Percentiles rank a stretch among this genome's conserved stretches.
phyloP scores from a whole-genome alignment of 2,113 vertebrate genomes.

The Crotalus helleri region DNA sequence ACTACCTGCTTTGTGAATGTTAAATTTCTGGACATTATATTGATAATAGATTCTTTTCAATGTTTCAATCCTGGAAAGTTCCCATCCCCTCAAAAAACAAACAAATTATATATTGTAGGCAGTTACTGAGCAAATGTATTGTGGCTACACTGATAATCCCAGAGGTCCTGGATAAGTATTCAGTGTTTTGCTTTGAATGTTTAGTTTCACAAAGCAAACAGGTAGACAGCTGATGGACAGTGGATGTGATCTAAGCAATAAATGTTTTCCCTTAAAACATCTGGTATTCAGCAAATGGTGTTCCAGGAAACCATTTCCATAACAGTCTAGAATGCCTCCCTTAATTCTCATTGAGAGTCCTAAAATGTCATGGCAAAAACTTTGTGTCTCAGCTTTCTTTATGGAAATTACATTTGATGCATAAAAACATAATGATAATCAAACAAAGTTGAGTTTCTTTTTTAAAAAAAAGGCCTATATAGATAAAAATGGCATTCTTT shows the following conservation, averaged over 20 bases:
- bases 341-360: background rate
- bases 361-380: slow-evolving; percentile 49
- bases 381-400: slow-evolving; percentile 50
- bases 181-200: slow-evolving; percentile 40
- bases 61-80: background rate
- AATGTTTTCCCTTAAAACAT: background rate
- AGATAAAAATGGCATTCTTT: slow-evolving; percentile 50
- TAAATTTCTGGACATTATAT: background rate
- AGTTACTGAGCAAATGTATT: slow-evolving; percentile 17
- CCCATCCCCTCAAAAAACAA: background rate
- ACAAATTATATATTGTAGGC: background rate
- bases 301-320: background rate
- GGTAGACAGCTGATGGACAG: background rate
- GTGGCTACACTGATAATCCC: slow-evolving; percentile 22
- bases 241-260: background rate
- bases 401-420: slow-evolving; percentile 56
- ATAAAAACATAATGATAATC: slow-evolving; percentile 59
- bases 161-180: slow-evolving; percentile 23
- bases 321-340: background rate
- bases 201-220: slow-evolving; percentile 9
- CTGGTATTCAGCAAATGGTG: background rate
- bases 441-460: slow-evolving; percentile 44
- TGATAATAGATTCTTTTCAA: background rate
- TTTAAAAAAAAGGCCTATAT: slow-evolving; percentile 42
- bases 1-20: background rate